Base-by-base conservation (phyloP, 2,888 invertebrate genomes). In the Gordius sp. region DNA sequence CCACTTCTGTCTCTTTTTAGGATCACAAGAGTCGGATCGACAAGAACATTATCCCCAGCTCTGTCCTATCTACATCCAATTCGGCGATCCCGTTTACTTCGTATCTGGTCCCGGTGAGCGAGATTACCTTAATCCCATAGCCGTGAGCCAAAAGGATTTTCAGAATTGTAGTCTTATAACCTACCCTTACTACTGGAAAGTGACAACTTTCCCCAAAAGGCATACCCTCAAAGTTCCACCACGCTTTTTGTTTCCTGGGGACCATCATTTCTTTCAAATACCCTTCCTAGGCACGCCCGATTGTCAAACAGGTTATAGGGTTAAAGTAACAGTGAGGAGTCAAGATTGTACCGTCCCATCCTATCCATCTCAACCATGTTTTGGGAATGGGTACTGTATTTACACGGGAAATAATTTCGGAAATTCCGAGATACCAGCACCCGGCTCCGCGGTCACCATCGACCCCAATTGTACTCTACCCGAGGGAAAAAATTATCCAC, bases 171-270 rank as follows among this genome's bases (percentile, higher is more conserved):
- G 47, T 20, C 47, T 47, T 4, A 47, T 47, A 8, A 47, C 47
- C 4, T 47, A 47, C 20, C 47, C 47, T 47, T 47, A 47, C 23
- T 47, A 47, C 20, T 47, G 47, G 47, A 47, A 47, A 47, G 47
- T 47, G 23, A 47, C 47, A 4, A 47, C 47, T 13, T 47, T n/a
- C 23, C 47, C 47, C 8, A 47, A 47, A 47, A 8, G 47, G 20
- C 47, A 47, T 47, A 18, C 47, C 4, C 20, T 47, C 8, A 8
- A 20, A 4, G 47, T 47, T 8, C 47, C 47, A 4, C 20, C 20
- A 20, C 8, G 20, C 4, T 47, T 47, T 47, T 23, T 47, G 4
- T 47, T 47, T 47, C 47, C 47, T 4, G 20, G 47, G 4, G 47
- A 47, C 20, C 47, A 47, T 20, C 47, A 47, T 47, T 47, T 47